Base-by-base conservation (phyloP, 2,888 invertebrate genomes). In the Brassicogethes aeneus region DNA sequence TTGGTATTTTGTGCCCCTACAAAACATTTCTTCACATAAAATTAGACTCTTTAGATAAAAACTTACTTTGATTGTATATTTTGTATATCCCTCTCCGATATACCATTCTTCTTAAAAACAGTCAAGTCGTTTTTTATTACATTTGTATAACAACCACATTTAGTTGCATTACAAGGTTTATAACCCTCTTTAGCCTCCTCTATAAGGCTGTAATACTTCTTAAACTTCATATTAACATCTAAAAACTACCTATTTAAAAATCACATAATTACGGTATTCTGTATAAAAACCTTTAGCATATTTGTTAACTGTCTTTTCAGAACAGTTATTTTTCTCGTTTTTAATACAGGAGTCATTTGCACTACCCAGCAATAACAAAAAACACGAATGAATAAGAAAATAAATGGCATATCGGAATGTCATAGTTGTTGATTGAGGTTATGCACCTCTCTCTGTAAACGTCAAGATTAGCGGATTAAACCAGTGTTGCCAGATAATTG, bases 1-100 rank as follows among this genome's bases (percentile, higher is more conserved):
- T 74, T 95, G 86, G 61, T 94, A 93, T 46, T 78, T 77, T 0
- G 81, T 81, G 2, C 85, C 88, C 53, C 77, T 80, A 53, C 23
- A 65, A 57, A 42, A 31, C 10, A 8, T 29, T 10, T 34, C 13
- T 16, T 1, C 16, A 35, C 15, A 23, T 7, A 32, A 13, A 31
- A 39, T 43, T 23, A 35, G 12, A 5, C 34, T 10, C 13, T 16
- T n/a, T n/a, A 15, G 8, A 23, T 15, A 34, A 17, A 23, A 23
- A 37, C 57, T 51, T 57, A 69, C 69, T 66, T 69, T 3, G 65
- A 52, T 36, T 60, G 68, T 29, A 85, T 77, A 34, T 65, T 61
- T 32, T 79, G 69, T 49, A 92, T 75, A 61, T 78, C 70, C 47
- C 80, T 70, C 53, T 75, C 71, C 0, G 74, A 77, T 43, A 94